phyloP scores from a whole-genome alignment of 2,797 vertebrate species.

The Falco cherrug region DNA sequence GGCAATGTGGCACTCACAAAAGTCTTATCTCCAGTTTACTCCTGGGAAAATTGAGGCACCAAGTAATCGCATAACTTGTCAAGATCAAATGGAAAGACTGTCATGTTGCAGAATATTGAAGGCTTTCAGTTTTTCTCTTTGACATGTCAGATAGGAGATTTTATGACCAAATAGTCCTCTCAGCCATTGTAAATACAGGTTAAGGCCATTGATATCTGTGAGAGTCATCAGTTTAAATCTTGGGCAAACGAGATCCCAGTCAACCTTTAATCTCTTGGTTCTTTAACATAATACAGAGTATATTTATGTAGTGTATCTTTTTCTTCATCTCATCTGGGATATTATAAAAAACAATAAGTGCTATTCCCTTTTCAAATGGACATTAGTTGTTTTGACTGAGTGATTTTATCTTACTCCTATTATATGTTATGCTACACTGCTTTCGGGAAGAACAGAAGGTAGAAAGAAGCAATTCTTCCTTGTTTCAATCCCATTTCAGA shows the following conservation, averaged over 20 bases:
- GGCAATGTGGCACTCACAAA: not conserved
- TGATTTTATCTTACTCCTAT: not conserved
- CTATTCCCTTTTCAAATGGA: not conserved
- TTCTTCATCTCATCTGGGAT: not conserved
- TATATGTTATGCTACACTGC: not conserved
- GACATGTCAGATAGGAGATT: not conserved
- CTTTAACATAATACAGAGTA: not conserved
- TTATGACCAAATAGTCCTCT: not conserved
- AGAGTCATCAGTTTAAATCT: constrained; percentile 8
- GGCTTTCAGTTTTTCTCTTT: not conserved
- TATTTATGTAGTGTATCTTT: not conserved
- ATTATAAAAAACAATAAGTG: not conserved
- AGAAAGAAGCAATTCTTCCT: not conserved
- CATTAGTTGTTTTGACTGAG: not conserved
- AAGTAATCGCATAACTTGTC: not conserved
- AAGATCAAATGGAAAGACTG: not conserved
- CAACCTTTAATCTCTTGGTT: not conserved
- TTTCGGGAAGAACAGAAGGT: not conserved
- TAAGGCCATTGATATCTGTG: not conserved
- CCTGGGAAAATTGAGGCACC: not conserved
- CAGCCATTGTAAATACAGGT: not conserved
- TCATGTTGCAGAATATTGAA: not conserved
- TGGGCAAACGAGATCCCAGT: not conserved
- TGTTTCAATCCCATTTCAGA: not conserved
- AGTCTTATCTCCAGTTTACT: not conserved